phyloP scores from a whole-genome alignment of 2,888 invertebrate genomes.

The Elegia similella region DNA sequence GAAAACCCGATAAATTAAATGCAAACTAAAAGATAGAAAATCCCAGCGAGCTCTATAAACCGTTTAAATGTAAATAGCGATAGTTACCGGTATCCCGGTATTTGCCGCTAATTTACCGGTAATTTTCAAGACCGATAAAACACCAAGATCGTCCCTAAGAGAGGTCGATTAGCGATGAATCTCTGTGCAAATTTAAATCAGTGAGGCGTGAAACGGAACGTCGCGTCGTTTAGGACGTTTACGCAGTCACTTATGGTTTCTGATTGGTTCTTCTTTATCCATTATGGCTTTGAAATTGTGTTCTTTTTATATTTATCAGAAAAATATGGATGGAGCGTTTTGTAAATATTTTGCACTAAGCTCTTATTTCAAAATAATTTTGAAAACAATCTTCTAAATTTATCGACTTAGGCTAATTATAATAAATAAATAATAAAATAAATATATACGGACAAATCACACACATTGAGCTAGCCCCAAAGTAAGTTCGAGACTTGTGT shows the following conservation, averaged over 20 bases:
- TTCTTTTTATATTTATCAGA: background rate
- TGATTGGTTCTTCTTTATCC: background rate
- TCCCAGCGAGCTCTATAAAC: conserved; percentile 24
- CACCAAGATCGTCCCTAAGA: conserved; percentile 33
- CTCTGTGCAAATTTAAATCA: conserved; percentile 13
- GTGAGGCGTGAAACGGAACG: background rate
- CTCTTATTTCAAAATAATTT: too few relatives aligned
- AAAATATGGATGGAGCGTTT: too few relatives aligned
- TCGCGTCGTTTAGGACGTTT: conserved; percentile 1
- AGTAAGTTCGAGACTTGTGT: too few relatives aligned
- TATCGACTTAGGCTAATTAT: too few relatives aligned
- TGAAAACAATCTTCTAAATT: too few relatives aligned
- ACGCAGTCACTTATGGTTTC: conserved; percentile 1
- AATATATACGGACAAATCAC: too few relatives aligned
- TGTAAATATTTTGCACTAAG: too few relatives aligned
- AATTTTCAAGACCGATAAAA: conserved; percentile 30
- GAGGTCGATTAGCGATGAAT: conserved; percentile 25
- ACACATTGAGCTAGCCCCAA: too few relatives aligned
- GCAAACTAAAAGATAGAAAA: conserved; percentile 13
- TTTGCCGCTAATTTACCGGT: conserved; percentile 39
- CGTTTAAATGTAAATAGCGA: conserved; percentile 21
- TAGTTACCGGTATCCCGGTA: conserved; percentile 27
- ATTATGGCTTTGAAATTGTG: background rate
- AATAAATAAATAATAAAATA: too few relatives aligned
- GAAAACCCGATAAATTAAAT: conserved; percentile 5